Evolutionary conservation across 1,140 invertebrate genomes (phyloP).

Genomic region (Patella vulgata): DNA sequence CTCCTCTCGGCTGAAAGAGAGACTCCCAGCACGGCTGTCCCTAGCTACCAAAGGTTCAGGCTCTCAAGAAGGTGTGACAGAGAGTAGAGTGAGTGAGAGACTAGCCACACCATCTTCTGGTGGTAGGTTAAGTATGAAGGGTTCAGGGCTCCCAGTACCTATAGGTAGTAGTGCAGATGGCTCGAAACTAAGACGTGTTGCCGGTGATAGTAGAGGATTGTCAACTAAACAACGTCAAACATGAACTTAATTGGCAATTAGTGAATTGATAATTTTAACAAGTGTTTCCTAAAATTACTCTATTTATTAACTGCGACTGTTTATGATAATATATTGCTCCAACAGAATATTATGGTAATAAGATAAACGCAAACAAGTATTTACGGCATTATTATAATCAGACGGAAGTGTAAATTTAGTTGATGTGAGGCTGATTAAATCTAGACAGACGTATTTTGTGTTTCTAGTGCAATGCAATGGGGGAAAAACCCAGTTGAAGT

Average conservation of each 20-base stretch:
- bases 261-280: no score
- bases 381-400: no score
- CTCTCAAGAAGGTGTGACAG: slow-evolving; percentile 40
- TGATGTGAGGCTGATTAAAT: no score
- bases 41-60: slow-evolving; percentile 53
- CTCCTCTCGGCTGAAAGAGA: slow-evolving; percentile 49
- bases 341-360: no score
- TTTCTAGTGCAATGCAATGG: no score
- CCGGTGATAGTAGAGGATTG: slow-evolving; percentile 46
- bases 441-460: no score
- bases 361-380: no score
- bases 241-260: background rate
- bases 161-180: slow-evolving; percentile 51
- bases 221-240: slow-evolving; percentile 24
- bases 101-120: slow-evolving; percentile 61
- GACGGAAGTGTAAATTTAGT: no score
- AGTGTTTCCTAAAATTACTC: no score
- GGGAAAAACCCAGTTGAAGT: no score
- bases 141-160: slow-evolving; percentile 58
- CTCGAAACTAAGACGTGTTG: slow-evolving; percentile 54
- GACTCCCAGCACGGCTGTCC: slow-evolving; percentile 52
- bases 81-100: slow-evolving; percentile 54
- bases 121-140: slow-evolving; percentile 57
- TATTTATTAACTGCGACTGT: no score
- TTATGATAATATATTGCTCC: no score